Base-by-base conservation (phyloP, 2,113 vertebrate genomes). In the Apodemus sylvaticus region DNA sequence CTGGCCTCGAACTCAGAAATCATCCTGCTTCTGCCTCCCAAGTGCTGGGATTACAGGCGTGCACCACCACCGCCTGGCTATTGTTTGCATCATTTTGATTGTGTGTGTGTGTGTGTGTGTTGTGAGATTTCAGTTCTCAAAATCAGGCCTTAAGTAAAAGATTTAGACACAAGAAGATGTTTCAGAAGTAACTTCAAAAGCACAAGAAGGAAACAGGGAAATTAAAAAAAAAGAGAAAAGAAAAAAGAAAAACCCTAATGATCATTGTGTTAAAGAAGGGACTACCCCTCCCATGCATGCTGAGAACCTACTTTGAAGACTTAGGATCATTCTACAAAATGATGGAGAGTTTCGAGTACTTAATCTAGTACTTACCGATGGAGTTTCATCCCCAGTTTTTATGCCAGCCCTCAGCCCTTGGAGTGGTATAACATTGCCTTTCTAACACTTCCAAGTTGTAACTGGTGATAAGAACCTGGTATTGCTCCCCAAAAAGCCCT, bases 121-220 rank as follows among this genome's bases (percentile, higher is more conserved):
- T 86, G 79, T 8, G 82, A 86, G 83, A 66, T 91, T 96, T 91
- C 45, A 48, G 11, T 78, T 97, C n/a, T 45, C 53, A 93, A 95
- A 95, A 93, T 81, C 29, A 88, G 60, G 88, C 7, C 14, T 39
- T 92, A 24, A 85, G 78, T 66, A 88, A 95, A 94, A 29, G 51
- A 90, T 86, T 39, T 92, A 29, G 82, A 78, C 20, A 60, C 22
- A 91, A 26, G 36, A 77, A n/a, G n/a, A 89, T 76, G 78, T 68
- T 90, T 82, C 36, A 36, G 74, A 73, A 26, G 10, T 36, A 39
- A 93, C 55, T 24, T 92, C 76, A 85, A 31, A 82, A 93, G 29
- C 70, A 85, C 68, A 90, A 60, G 53, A 94, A 88, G 73, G n/a
- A 91, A 94, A 90, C 39, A 45, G 24, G 53, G 16, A 76, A 94